Evolutionary conservation across 2,113 vertebrate species (phyloP).

Genomic region (Rutilus rutilus): DNA sequence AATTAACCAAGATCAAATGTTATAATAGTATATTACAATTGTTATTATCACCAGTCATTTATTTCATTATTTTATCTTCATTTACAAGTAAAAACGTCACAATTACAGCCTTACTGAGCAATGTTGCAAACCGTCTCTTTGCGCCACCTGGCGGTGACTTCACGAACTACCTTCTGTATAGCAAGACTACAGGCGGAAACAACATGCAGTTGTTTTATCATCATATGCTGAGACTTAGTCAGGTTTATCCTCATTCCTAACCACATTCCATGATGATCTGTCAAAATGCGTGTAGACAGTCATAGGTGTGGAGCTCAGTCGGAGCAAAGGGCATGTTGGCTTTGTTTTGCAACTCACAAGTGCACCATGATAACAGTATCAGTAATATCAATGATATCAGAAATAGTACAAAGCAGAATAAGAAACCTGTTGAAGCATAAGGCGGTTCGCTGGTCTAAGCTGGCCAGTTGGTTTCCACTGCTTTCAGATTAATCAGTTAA

Average conservation of each 20-base stretch:
- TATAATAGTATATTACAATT: no score
- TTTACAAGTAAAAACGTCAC: no score
- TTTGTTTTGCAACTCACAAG: constrained; percentile 16
- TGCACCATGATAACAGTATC: neutral
- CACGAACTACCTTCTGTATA: no score
- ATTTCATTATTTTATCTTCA: no score
- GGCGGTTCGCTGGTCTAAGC: neutral
- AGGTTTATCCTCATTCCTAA: constrained; percentile 10
- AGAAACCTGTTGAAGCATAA: neutral
- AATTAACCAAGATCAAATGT: no score
- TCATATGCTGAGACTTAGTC: neutral
- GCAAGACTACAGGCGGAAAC: neutral
- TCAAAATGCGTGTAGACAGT: neutral
- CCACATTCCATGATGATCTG: constrained; percentile 7
- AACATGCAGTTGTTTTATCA: no score
- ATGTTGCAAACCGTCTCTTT: no score
- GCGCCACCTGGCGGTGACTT: no score
- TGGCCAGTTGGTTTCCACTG: neutral
- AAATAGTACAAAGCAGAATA: neutral
- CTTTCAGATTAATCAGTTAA: neutral
- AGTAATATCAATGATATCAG: neutral
- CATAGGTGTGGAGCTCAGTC: constrained; percentile 15
- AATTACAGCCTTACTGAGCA: no score
- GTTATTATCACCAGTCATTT: no score
- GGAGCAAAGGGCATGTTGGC: constrained; percentile 4